A percentile compares a stretch with the other conserved stretches of the same genome.
phyloP scores from a whole-genome alignment of 2,113 vertebrate species.

The Campylomormyrus tamandua region DNA sequence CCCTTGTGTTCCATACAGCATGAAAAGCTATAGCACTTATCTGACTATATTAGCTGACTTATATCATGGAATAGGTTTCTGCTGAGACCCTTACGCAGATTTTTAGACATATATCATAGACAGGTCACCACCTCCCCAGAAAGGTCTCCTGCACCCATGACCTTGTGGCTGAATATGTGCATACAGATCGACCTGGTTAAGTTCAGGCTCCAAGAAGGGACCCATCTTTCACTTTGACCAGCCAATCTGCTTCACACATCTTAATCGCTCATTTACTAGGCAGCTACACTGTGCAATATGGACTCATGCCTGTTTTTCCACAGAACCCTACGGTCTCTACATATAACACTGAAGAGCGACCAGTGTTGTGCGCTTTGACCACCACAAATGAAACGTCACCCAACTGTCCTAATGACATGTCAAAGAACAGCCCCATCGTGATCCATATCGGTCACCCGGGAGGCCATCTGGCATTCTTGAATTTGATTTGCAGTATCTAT shows the following conservation, averaged over 20 bases:
- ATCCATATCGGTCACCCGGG: not conserved
- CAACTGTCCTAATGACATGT: not conserved
- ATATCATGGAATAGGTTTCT: not conserved
- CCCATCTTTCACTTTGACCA: not conserved
- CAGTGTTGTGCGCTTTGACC: not conserved
- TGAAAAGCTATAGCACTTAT: not conserved
- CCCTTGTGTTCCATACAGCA: not conserved
- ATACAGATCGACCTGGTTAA: not conserved
- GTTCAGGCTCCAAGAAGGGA: not conserved
- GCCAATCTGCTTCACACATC: not conserved
- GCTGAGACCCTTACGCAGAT: not conserved
- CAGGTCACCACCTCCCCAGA: not conserved
- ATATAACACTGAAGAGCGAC: not conserved
- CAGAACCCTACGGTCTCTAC: not conserved
- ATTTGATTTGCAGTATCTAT: not conserved
- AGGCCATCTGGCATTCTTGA: not conserved
- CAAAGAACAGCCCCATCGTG: not conserved
- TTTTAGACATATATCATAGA: not conserved
- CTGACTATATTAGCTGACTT: not conserved
- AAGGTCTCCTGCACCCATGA: not conserved
- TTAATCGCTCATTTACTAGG: not conserved
- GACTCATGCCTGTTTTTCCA: not conserved
- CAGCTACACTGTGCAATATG: not conserved
- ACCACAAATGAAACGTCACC: not conserved
- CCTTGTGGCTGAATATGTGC: not conserved